Base-by-base conservation (phyloP, 2,888 invertebrate genomes). In the Nomada hirtipes region DNA sequence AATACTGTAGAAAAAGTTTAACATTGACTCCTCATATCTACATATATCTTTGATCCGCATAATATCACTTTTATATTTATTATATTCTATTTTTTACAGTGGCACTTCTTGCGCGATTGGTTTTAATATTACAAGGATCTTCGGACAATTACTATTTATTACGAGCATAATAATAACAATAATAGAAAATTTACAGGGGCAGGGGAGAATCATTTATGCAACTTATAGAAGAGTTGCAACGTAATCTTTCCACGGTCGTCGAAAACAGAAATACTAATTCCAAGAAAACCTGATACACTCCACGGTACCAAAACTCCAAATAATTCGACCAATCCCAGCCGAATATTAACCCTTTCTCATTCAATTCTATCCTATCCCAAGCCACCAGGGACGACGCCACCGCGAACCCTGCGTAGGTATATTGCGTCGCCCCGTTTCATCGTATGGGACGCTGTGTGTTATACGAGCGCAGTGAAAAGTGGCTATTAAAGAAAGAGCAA, bases 391-490 rank as follows among this genome's bases (percentile, higher is more conserved):
- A 52, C 18, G 42, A 53, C 47, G 65, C 59, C 50, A 4, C 18
- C 52, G 23, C 26, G 10, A n/a, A 53, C 42, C 79, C 29, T 1
- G 44, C 42, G 63, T 52, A 64, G 36, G 36, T 36, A 36, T 7
- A 76, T 20, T 61, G 74, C 52, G 53, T 79, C 50, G 55, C 74
- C 64, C 53, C 75, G 76, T 78, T 79, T 75, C 85, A 59, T 74
- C 69, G 69, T 77, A 82, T 67, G 67, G 75, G 84, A 69, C 84
- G 83, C 76, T 74, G 81, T 36, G 86, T 83, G 81, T 86, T 89
- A 89, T 89, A 89, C 86, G 89, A 86, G 78, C 68, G 42, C 53
- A 63, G 82, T 69, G 82, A 87, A 89, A 85, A 89, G 89, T 89
- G 82, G 72, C 87, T 85, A 81, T 89, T 88, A 89, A 89, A 84